phyloP scores from a whole-genome alignment of 2,888 invertebrate species.

The Hirtodrosophila cameraria region DNA sequence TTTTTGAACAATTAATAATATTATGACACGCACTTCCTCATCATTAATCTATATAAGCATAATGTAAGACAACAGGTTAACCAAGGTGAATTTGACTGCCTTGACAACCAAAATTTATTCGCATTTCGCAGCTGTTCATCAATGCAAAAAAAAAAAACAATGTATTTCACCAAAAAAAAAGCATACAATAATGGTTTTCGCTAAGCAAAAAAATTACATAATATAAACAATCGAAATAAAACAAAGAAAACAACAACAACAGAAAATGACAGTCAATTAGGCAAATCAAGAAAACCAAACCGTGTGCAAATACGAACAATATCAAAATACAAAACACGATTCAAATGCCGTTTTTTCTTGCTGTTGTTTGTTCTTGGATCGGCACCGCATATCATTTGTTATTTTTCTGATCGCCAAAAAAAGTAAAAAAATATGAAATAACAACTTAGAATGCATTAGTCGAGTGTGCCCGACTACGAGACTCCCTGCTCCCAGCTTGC shows the following conservation, averaged over 20 bases:
- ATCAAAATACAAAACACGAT: slow-evolving; percentile 31
- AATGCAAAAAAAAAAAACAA: slow-evolving; percentile 14
- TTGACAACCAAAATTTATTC: slow-evolving; percentile 51
- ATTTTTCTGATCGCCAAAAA: slow-evolving; percentile 21
- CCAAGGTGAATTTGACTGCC: slow-evolving; percentile 40
- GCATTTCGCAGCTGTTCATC: slow-evolving; percentile 41
- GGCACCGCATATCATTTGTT: slow-evolving; percentile 24
- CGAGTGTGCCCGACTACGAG: too few species aligned
- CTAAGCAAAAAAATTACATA: slow-evolving; percentile 42
- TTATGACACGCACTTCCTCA: slow-evolving; percentile 37
- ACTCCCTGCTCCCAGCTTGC: too few species aligned
- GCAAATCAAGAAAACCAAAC: slow-evolving; percentile 28
- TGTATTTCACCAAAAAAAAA: slow-evolving; percentile 7
- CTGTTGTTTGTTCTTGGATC: slow-evolving; percentile 3
- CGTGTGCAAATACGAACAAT: slow-evolving; percentile 25
- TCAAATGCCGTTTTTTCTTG: slow-evolving; percentile 10
- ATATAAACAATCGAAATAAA: slow-evolving; percentile 13
- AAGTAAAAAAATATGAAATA: neutral
- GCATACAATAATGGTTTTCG: slow-evolving; percentile 41
- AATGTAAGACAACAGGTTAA: slow-evolving; percentile 16
- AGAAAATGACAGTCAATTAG: slow-evolving; percentile 38
- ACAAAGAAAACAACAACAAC: slow-evolving; percentile 11
- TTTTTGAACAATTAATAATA: slow-evolving; percentile 2
- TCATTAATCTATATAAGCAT: neutral
- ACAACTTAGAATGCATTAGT: too few species aligned